A percentile compares a stretch with the other conserved stretches of the same genome.
Conservation (phyloP, 2,888 invertebrate species). For the Stratiomys singularior region DNA sequence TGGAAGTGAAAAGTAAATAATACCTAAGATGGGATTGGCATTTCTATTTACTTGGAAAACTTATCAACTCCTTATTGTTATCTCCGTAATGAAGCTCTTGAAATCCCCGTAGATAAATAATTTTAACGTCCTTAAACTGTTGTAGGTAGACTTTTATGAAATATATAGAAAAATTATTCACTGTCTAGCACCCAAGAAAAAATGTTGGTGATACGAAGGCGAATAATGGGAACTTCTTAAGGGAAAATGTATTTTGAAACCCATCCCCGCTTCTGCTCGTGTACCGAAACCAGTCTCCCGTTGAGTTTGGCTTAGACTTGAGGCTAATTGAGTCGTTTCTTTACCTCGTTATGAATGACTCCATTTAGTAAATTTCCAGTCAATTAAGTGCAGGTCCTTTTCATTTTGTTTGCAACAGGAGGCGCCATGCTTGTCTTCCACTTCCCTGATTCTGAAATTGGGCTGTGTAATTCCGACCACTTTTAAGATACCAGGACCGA, state of each 20-base stretch:
- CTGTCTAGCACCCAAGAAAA: slow-evolving; percentile 40
- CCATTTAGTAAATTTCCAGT: slow-evolving; percentile 56
- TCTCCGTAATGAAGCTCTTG: not conserved
- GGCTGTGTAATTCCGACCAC: slow-evolving; percentile 48
- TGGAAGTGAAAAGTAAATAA: too few relatives aligned
- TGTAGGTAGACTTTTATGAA: not conserved
- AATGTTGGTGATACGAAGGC: not conserved
- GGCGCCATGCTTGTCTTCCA: slow-evolving; percentile 47
- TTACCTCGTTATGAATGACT: slow-evolving; percentile 52
- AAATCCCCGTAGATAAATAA: not conserved
- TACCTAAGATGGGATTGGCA: too few relatives aligned
- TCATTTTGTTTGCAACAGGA: slow-evolving; percentile 30
- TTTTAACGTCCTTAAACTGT: too few relatives aligned
- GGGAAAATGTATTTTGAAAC: not conserved
- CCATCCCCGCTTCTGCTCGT: not conserved
- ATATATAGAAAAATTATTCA: slow-evolving; percentile 42
- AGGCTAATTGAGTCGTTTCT: slow-evolving; percentile 45
- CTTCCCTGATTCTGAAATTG: slow-evolving; percentile 50
- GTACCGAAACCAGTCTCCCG: not conserved
- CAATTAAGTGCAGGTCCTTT: slow-evolving; percentile 55
- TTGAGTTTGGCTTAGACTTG: not conserved
- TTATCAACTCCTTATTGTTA: too few relatives aligned
- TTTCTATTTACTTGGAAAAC: too few relatives aligned
- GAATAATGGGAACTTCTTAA: slow-evolving; percentile 11
- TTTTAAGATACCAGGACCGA: not conserved